phyloP scores from a whole-genome alignment of 2,888 invertebrate genomes.

The Meteorus colon region DNA sequence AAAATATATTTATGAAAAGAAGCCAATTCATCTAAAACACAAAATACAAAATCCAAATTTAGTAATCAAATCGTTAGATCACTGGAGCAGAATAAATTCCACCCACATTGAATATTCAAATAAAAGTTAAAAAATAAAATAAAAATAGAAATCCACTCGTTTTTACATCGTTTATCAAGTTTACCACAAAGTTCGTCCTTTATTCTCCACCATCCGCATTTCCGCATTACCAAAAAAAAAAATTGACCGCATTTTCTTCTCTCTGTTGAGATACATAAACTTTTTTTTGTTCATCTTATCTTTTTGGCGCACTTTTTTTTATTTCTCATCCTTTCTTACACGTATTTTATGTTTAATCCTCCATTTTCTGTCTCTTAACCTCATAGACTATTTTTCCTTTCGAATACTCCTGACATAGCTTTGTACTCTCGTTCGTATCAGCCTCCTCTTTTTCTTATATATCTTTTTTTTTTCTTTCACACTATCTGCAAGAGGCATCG shows the following conservation, averaged over 20 bases:
- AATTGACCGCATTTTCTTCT: conserved; percentile 32
- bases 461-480: conserved; percentile 30
- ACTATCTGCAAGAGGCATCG: conserved; percentile 37
- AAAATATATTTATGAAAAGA: no score
- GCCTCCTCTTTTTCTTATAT: conserved; percentile 1
- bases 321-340: conserved; percentile 3
- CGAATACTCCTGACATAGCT: conserved; percentile 4
- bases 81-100: no score
- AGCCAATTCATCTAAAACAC: no score
- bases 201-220: conserved; percentile 20
- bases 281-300: conserved; percentile 3
- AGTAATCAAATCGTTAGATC: no score
- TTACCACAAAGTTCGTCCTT: background rate
- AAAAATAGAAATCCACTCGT: background rate
- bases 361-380: background rate
- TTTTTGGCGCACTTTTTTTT: conserved; percentile 22
- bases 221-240: conserved; percentile 21
- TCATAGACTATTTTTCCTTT: background rate
- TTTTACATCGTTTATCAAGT: conserved; percentile 19
- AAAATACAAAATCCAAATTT: no score
- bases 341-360: conserved; percentile 4
- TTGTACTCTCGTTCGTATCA: background rate
- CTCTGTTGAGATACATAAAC: conserved; percentile 20
- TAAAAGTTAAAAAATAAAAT: background rate
- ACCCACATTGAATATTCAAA: no score